Evolutionary conservation across 1,140 invertebrate species (phyloP), one percentile per base, ranked within the genome.

Genomic region (Whitmania pigra): DNA sequence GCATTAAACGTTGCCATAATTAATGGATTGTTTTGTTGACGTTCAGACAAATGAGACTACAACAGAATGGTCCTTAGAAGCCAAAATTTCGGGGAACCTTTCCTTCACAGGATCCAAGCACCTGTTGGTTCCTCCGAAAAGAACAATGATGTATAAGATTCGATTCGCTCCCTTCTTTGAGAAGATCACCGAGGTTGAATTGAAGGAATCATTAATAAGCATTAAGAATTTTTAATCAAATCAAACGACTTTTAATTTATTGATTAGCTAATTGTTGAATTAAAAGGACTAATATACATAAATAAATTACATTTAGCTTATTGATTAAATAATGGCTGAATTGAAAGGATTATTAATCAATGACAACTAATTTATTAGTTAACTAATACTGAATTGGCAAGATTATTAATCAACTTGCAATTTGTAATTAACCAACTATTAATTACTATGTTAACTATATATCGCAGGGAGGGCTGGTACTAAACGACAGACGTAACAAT

Each of bases 11-110:
- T 6, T 36, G 31, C 31, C 6, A 6, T 36, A 36, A 36, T 36
- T 36, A 31, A 22, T 63, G 57, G 22, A 63, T 63, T 63, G 57
- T 17, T 63, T 63, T 63, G 57, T 63, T 63, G 11, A 11, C 29
- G 20, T n/a, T 63, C 57, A 63, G 57, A 63, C 20, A 3, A 63
- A 63, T 31, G 29, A 63, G 22, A 63, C 57, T 1, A 63, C 22
- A 22, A 0, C 22, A 4, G 57, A 63, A 25, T 63, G 57, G 57
- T 13, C 9, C 9, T 13, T 63, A 13, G 29, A 63, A 25, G 57
- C 22, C 22, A 63, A 22, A 6, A 63, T 63, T 13, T 25, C 22
- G 15, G 57, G 57, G 22, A 63, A 31, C 22, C 57, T 25, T 1
- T 63, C 22, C 0, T 63, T 63, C 57, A 4, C 57, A 18, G 57